A percentile compares a stretch with the other conserved stretches of the same genome.
phyloP scores from a whole-genome alignment of 1,140 invertebrate genomes.

The Polypedilum vanderplanki region DNA sequence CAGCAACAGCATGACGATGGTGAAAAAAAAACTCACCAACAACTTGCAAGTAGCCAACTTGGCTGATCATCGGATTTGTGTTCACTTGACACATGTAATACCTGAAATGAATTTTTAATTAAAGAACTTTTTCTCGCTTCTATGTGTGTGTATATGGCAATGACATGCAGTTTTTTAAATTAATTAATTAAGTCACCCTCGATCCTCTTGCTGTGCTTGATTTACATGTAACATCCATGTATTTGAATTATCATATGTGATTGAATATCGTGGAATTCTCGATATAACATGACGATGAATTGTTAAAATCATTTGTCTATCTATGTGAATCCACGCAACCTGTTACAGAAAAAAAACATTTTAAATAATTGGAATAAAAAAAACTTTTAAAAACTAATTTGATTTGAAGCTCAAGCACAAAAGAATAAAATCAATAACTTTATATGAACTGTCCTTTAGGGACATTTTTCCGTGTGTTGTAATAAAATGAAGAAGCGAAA shows the following conservation, averaged over 20 bases:
- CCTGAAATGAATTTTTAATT: too few relatives aligned
- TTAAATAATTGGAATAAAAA: neutral
- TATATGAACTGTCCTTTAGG: neutral
- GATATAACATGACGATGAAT: conserved; percentile 87
- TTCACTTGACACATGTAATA: conserved; percentile 93
- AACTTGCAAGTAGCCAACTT: conserved; percentile 88
- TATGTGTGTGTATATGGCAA: too few relatives aligned
- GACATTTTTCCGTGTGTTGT: neutral
- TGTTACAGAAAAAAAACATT: conserved; percentile 40
- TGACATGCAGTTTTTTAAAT: too few relatives aligned
- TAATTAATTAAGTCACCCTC: too few relatives aligned
- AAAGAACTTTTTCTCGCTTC: too few relatives aligned
- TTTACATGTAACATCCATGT: conserved; percentile 84
- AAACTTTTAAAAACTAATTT: neutral
- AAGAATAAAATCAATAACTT: neutral
- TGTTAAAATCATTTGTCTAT: conserved; percentile 87
- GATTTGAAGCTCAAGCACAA: neutral
- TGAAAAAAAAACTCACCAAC: conserved; percentile 65
- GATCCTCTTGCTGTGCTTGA: too few relatives aligned
- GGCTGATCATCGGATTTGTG: conserved; percentile 90
- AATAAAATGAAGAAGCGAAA: neutral
- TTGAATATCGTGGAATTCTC: conserved; percentile 75
- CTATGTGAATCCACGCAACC: conserved; percentile 92
- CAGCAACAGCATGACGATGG: neutral
- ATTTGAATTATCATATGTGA: conserved; percentile 84